Evolutionary conservation across 1,140 invertebrate species (phyloP).

Genomic region (Plutomurus gul): DNA sequence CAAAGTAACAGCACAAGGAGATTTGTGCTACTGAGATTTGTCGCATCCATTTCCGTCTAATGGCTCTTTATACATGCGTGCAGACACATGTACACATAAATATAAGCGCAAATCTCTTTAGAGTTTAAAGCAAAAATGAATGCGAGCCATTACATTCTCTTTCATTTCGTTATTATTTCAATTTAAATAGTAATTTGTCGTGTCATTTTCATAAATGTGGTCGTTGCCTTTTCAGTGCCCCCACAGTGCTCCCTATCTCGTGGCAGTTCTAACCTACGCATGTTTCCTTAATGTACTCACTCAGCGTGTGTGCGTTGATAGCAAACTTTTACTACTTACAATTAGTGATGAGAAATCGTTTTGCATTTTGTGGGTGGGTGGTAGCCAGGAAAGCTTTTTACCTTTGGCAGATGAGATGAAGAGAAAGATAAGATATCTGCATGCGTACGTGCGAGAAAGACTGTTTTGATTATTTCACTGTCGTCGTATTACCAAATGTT

Average conservation of each 20-base stretch:
- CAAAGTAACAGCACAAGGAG: neutral
- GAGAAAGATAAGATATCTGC: conserved; percentile 7
- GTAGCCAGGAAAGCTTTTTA: neutral
- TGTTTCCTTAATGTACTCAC: neutral
- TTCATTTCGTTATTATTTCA: neutral
- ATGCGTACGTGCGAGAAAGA: too few species aligned
- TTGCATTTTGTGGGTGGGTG: neutral
- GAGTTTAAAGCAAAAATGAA: neutral
- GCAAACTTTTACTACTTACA: neutral
- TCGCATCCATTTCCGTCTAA: neutral
- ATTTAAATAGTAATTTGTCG: neutral
- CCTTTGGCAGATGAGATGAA: neutral
- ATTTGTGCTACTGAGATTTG: neutral
- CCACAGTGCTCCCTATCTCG: neutral
- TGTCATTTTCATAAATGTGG: neutral
- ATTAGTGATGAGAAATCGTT: neutral
- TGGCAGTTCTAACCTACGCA: neutral
- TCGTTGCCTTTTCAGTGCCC: neutral
- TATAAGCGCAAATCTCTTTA: neutral
- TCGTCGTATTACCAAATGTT: neutral
- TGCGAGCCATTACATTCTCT: neutral
- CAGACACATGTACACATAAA: too few species aligned
- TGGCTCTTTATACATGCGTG: too few species aligned
- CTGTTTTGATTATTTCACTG: conserved; percentile 12
- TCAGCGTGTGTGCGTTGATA: too few species aligned